Evolutionary conservation across 64 coral and sea anemone species (phyloP), one percentile per base, ranked within the genome.

Genomic region (Stichodactyla mertensii): DNA sequence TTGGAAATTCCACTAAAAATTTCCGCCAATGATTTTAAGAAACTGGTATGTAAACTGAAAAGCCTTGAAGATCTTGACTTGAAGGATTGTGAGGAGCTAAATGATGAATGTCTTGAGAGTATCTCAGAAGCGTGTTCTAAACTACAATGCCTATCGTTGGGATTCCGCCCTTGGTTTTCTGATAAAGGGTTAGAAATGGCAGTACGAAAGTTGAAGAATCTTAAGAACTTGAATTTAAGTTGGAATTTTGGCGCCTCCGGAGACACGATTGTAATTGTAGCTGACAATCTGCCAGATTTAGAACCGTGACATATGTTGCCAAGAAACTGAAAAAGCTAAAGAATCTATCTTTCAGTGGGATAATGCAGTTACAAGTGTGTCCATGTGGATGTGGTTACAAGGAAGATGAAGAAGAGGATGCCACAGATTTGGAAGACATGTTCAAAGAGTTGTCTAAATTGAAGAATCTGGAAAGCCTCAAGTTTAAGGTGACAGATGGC

Each of bases 291-390:
- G 12, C 95, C 95, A 27, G 83, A 89, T 27, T n/a, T 98, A 0
- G 84, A 83, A 86, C 92, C 10, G 94, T 98, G 54, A 79, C 67
- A 7, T 82, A 92, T 82, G 92, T 92, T 36, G 93, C 95, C 61
- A 71, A 70, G 61, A 84, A 90, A 24, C 88, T 98, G 20, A 81
- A 77, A 7, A 93, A 98, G 78, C 81, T 98, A 9, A 89, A 86
- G 55, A 92, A 94, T 45, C 82, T 98, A 82, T 92, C 95, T 79
- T 98, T 98, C 92, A 92, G 95, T 80, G 95, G 95, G 7, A 61
- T 89, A 93, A 82, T 84, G 83, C 92, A 98, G 54, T 84, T 92
- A 77, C 95, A 98, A 64, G 61, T 10, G 5, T 64, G 61, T 16
- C 61, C 61, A 18, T 71, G 4, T 71, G 66, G 66, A 23, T 71